Evolutionary conservation across 2,888 invertebrate species (phyloP), one percentile per base, ranked within the genome.

Genomic region (Apomyelois bistriatella): DNA sequence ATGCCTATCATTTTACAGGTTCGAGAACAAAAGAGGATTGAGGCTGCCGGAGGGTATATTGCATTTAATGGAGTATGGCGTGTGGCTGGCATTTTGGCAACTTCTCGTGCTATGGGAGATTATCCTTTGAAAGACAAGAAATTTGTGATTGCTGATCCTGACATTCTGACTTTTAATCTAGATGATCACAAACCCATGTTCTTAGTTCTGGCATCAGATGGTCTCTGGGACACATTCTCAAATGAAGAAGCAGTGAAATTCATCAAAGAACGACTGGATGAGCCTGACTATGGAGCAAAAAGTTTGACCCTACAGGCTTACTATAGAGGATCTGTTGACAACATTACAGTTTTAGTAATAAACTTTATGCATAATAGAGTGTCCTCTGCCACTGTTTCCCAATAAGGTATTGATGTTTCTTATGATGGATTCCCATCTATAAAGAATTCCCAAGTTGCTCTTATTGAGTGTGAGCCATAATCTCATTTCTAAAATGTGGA

Each of bases 21-120:
- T 62, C 93, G 97, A 65, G 98, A 99, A 89, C 94, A 95, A 54
- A 96, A 95, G 73, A 92, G 98, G 60, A 99, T 99, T 68, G 96
- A 96, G 74, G 97, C 97, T 74, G 98, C 98, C 22, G 99, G 99
- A 47, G 98, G 99, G 13, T 97, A 97, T 74, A 96, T 99, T 48
- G 96, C 96, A 46, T 98, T 98, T 73, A 97, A 98, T 76, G 98
- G 98, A 30, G 98, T 98, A 0, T 98, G 98, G 98, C 90, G 98
- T 65, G 98, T 98, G 3, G 98, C 97, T 51, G 98, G 98, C 5
- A 97, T 98, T 63, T 90, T 98, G 62, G 98, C 98, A 9, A 98
- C 98, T 32, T 98, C 98, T 8, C 91, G 98, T 59, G 98, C 99
- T 1, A 92, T 99, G 70, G 99, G 98, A 13, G 99, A 99, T 88